Evolutionary conservation across 2,797 vertebrate species (phyloP), one percentile per base, ranked within the genome.

Genomic region (Ispidina lecontei): DNA sequence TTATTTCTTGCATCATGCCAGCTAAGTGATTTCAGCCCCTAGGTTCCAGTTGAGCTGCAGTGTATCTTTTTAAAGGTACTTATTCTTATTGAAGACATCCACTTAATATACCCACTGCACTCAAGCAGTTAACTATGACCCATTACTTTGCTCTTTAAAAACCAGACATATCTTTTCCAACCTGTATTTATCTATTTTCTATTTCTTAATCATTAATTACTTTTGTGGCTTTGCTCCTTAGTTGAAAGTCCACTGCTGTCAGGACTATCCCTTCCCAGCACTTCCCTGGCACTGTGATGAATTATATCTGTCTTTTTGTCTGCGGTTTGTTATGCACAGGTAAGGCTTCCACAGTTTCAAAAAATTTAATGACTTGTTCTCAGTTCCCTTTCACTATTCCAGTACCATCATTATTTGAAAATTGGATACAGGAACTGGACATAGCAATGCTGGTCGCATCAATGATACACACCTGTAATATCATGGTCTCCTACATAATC

Each of bases 401-500:
- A 46, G 59, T 26, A n/a, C 51, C 29, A 37, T 62, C 29, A 18
- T 63, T 17, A 29, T 73, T 69, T 72, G 55, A 71, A 85, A 85
- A 92, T n/a, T 74, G 6, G 55, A 37, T 85, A 17, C 10, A 69
- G 63, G 69, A 8, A 59, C 41, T 65, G 93, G 93, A 75, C 84
- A 29, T 4, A 31, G 46, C 62, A 72, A n/a, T n/a, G 52, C 59
- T n/a, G 43, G 46, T 82, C 49, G 58, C 65, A 35, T 95, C 55
- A 47, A 62, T 83, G 75, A 39, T 71, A 52, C 79, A 12, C 41
- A 91, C 91, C 89, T 95, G 87, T 77, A 77, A 89, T 80, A 83
- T 83, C 84, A 59, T 77, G 23, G 10, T 47, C 75, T 95, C 69
- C 89, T 91, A 89, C 87, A 95, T 95, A 92, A 94, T 82, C 92